Percentiles rank a stretch among this genome's conserved stretches.
These are phyloP conservation scores for Petrocephalus zakoni DNA, from an alignment of 2,113 vertebrate genomes.

Conservation along the genomic window DNA sequence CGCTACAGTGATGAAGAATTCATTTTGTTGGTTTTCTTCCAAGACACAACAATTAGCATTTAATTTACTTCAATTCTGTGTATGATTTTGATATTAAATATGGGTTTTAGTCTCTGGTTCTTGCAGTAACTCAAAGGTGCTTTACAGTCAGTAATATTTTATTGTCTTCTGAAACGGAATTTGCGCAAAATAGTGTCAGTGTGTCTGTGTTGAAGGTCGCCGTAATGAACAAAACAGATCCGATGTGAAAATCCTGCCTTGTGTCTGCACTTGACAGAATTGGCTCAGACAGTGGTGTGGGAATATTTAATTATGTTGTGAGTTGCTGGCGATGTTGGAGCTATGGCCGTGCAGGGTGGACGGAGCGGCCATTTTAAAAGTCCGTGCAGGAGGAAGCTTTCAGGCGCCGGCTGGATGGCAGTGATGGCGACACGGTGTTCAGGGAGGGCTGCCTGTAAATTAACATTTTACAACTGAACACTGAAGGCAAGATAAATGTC, in stretches of 20 bases:
- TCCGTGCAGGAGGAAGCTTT: not conserved
- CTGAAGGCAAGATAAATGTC: not conserved
- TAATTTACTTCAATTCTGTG: not conserved
- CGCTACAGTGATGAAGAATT: not conserved
- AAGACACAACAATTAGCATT: not conserved
- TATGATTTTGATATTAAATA: not conserved
- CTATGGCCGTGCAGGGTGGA: not conserved
- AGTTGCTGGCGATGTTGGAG: not conserved
- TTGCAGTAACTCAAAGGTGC: not conserved
- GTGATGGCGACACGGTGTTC: not conserved
- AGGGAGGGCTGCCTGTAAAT: not conserved
- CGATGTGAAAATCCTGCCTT: not conserved
- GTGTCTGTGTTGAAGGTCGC: not conserved
- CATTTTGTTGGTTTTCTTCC: not conserved
- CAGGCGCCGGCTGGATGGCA: not conserved
- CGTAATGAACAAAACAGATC: not conserved
- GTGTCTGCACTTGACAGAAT: not conserved
- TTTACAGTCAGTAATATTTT: not conserved
- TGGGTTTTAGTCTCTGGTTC: not conserved
- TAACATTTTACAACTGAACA: not conserved
- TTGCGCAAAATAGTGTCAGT: not conserved
- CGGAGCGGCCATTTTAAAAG: not conserved
- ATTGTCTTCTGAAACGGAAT: not conserved
- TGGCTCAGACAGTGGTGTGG: not conserved
- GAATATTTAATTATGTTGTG: slow-evolving; percentile 19